phyloP scores from a whole-genome alignment of 2,797 vertebrate genomes.

The Diplodus sargus region DNA sequence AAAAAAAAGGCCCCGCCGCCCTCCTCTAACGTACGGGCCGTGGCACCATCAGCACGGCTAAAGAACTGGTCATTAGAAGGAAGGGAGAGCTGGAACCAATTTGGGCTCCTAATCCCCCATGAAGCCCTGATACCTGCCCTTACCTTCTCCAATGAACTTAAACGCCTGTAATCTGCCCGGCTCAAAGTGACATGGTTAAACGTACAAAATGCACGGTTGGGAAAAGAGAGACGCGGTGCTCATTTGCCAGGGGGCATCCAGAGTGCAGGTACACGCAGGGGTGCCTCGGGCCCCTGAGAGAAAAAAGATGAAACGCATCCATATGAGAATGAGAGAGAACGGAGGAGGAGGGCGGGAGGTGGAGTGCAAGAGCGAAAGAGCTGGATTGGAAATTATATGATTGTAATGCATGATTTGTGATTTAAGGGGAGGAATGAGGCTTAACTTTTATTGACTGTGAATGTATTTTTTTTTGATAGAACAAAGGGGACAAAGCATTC shows the following conservation, averaged over 20 bases:
- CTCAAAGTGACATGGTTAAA: conserved; percentile 85
- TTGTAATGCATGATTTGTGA: conserved; percentile 52
- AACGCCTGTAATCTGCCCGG: conserved; percentile 88
- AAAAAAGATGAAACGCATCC: conserved; percentile 73
- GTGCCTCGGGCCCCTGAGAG: conserved; percentile 72
- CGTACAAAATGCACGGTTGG: conserved; percentile 82
- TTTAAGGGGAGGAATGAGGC: conserved; percentile 45
- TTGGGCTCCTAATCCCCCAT: conserved; percentile 93
- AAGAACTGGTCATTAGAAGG: conserved; percentile 90
- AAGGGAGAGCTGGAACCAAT: conserved; percentile 95
- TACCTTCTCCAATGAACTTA: conserved; percentile 94
- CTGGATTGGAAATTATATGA: conserved; percentile 44
- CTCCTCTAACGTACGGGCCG: conserved; percentile 68
- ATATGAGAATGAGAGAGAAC: conserved; percentile 51
- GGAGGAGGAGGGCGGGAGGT: conserved; percentile 23
- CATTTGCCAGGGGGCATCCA: conserved; percentile 81
- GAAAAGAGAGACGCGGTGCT: conserved; percentile 75
- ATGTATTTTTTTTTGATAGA: conserved; percentile 14
- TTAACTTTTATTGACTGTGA: conserved; percentile 51
- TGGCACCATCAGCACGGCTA: conserved; percentile 71
- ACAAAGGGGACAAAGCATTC: conserved; percentile 46
- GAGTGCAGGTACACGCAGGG: conserved; percentile 79
- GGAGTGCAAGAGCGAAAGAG: conserved; percentile 8
- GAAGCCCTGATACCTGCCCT: conserved; percentile 92
- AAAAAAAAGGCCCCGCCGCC: conserved; percentile 42